Evolutionary conservation across 2,797 vertebrate species (phyloP).

Genomic region (Oryzias dopingdopingensis): DNA sequence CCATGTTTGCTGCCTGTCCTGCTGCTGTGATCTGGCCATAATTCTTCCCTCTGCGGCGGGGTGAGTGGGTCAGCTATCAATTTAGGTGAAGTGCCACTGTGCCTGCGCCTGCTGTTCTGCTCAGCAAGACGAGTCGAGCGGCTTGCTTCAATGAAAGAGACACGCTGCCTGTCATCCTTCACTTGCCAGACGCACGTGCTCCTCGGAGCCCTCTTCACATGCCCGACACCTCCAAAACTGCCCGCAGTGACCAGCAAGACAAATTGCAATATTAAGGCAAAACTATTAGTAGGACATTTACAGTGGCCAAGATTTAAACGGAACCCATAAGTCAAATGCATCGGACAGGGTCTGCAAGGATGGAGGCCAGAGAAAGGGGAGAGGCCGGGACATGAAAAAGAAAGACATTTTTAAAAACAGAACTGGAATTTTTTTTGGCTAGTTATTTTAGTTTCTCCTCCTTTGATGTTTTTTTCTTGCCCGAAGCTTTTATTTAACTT

Average conservation of each 20-base stretch:
- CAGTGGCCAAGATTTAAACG: constrained; percentile 58
- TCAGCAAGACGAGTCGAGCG: constrained; percentile 34
- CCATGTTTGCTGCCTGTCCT: constrained; percentile 58
- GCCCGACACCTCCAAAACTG: constrained; percentile 69
- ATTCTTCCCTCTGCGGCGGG: constrained; percentile 54
- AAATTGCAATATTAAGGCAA: constrained; percentile 69
- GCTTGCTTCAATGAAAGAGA: constrained; percentile 42
- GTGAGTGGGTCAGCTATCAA: constrained; percentile 66
- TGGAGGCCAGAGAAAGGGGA: constrained; percentile 5
- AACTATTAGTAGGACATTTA: constrained; percentile 67
- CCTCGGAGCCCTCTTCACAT: constrained; percentile 56
- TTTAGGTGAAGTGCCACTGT: constrained; percentile 66
- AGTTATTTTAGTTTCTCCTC: no score
- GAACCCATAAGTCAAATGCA: constrained; percentile 54
- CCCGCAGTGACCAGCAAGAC: constrained; percentile 60
- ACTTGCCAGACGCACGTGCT: constrained; percentile 58
- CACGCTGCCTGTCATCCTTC: constrained; percentile 67
- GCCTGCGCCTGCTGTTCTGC: constrained; percentile 62
- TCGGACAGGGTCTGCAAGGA: constrained; percentile 22
- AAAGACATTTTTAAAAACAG: no score
- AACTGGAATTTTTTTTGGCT: no score
- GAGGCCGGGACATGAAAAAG: no score
- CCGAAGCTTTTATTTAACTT: no score
- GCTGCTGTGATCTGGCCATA: constrained; percentile 42
- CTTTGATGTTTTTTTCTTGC: no score